Base-by-base conservation (phyloP, 1,140 invertebrate genomes). In the Zaprionus vittiger region DNA sequence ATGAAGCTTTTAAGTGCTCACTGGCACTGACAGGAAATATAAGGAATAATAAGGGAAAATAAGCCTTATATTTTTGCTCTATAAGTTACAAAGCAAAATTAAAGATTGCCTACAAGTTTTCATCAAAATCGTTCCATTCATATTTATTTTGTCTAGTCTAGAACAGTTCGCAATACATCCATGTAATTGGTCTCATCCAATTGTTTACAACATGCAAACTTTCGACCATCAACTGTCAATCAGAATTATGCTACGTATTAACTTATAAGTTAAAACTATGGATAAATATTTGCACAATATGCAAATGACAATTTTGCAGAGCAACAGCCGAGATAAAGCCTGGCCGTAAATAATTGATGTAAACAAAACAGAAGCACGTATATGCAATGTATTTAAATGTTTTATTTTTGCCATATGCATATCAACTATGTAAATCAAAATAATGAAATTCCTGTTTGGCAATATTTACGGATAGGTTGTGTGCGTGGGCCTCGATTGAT, bases 401-500 rank as follows among this genome's bases (percentile, higher is more conserved):
- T 14, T 41, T 28, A 56, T 9, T 56, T 24, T 26, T 26, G 26
- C 26, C 47, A 56, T 56, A 56, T 15, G 22, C 38, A n/a, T 1
- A 44, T 24, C 9, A 38, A 14, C 34, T 24, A 28, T 44, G 38
- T 20, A n/a, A 47, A 28, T 17, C 37, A 62, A 17, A 7, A 15
- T 11, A 24, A 38, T 52, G 20, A 11, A 24, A 34, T 38, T 37
- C 0, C 24, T 20, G 15, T 17, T 7, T 14, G 44, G 7, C 44
- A 54, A 34, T 14, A 44, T 31, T 49, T 31, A 15, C 44, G 41
- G 15, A 15, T n/a, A n/a, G n/a, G 38, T 67, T 28, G 12, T 55
- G 24, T 28, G 52, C 54, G 54, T 31, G 54, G 54, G 54, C 24
- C 6, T 56, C 12, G 26, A 56, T 56, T 56, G 69, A 72, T 61